These are phyloP conservation scores for Helogale parvula DNA, from an alignment of 2,113 vertebrate species.

Conservation along the genomic window DNA sequence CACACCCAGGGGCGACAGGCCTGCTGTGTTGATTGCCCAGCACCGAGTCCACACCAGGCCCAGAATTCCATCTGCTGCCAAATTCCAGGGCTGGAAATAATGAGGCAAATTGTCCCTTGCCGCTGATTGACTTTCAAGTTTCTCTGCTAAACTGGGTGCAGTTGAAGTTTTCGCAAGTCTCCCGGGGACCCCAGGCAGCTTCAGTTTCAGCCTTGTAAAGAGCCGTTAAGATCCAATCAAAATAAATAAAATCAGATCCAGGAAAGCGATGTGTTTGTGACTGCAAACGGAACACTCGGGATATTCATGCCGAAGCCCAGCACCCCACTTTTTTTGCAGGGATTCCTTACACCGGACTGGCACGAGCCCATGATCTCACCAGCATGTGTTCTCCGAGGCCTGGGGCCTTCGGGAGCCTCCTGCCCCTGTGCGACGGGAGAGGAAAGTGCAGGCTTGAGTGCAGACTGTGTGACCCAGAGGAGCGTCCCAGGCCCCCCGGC, in stretches of 20 bases:
- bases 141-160: constrained; percentile 75
- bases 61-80: constrained; percentile 60
- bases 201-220: constrained; percentile 79
- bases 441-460: not conserved
- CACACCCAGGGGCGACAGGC: constrained; percentile 17
- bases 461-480: not conserved
- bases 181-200: constrained; percentile 58
- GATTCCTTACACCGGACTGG: constrained; percentile 52
- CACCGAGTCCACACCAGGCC: constrained; percentile 29
- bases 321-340: constrained; percentile 22
- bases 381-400: not conserved
- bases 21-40: constrained; percentile 46
- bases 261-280: constrained; percentile 79
- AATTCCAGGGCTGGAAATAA: constrained; percentile 79
- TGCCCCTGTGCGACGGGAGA: not conserved
- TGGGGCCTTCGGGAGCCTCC: not conserved
- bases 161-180: constrained; percentile 79
- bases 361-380: constrained; percentile 24
- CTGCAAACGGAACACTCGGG: constrained; percentile 75
- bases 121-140: constrained; percentile 76
- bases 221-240: constrained; percentile 81
- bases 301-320: constrained; percentile 75
- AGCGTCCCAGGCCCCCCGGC: not conserved
- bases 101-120: constrained; percentile 76
- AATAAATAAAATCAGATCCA: constrained; percentile 82